Evolutionary conservation across 2,113 vertebrate species (phyloP).

Genomic region (Bombycilla garrulus): DNA sequence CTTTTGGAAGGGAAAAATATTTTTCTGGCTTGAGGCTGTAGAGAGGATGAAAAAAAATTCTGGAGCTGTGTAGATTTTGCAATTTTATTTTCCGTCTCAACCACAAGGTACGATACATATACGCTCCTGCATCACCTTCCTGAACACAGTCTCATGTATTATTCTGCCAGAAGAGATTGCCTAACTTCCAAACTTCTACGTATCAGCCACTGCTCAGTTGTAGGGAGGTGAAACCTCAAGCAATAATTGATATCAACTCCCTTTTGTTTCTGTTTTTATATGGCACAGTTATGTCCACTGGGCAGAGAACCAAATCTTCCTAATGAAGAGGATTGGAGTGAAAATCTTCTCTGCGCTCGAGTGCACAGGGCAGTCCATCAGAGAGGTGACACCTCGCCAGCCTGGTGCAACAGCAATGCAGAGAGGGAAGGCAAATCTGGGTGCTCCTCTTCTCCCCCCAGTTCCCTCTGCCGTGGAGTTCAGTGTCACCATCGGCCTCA

Average conservation of each 20-base stretch:
- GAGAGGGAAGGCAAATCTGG: neutral
- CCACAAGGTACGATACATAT: neutral
- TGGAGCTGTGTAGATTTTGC: neutral
- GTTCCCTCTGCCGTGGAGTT: neutral
- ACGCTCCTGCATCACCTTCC: neutral
- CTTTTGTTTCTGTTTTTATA: neutral
- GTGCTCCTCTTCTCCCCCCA: neutral
- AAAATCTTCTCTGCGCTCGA: neutral
- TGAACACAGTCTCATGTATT: neutral
- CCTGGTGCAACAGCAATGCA: neutral
- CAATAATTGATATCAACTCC: neutral
- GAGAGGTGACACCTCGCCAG: neutral
- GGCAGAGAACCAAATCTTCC: neutral
- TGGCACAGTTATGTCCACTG: neutral
- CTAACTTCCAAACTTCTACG: neutral
- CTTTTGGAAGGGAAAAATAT: neutral
- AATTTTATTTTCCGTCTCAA: neutral
- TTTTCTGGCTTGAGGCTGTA: neutral
- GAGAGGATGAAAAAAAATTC: neutral
- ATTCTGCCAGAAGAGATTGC: neutral
- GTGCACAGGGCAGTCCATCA: neutral
- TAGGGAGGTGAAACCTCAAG: neutral
- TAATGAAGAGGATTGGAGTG: neutral
- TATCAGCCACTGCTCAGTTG: neutral
- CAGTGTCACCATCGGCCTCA: fast-evolving